Base-by-base conservation (phyloP, 2,113 vertebrate genomes). In the Myiopsitta monachus region DNA sequence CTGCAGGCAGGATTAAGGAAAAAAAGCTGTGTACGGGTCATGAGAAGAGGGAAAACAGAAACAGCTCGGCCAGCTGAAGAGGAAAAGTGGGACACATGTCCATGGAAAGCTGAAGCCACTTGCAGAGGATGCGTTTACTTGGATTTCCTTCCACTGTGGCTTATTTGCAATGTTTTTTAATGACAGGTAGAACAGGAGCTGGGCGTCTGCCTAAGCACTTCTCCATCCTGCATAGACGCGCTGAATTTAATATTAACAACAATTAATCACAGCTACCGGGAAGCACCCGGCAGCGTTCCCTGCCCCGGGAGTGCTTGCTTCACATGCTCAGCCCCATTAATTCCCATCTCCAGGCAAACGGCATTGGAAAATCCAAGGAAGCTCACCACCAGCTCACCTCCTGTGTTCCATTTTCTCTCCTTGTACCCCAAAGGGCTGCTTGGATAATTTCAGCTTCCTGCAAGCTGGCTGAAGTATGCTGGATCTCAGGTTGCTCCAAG, bases 31-130 rank as follows among this genome's bases (percentile, higher is more conserved):
- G 1, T 80, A 15, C 2, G 3, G 38, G 74, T 87, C 78, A 68
- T 84, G 87, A 92, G 94, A 96, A 92, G 81, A 83, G 90, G 66
- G 84, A 93, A 92, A 81, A 84, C 51, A 92, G 80, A 74, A 92
- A 83, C 54, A 78, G 67, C 38, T 76, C 0, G 0, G 73, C 66
- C 81, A 74, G 69, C n/a, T 3, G 2, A 67, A 91, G 78, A 94
- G 87, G 95, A 95, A 96, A 85, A 0, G 62, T 52, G 85, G 51
- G 85, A 91, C 62, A 81, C 93, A 92, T 92, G 89, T 84, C 31
- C 2, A 0, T 89, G 88, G 62, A 94, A 90, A 82, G 84, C 84
- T 91, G 78, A 87, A 94, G 73, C 78, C 91, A 46, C 92, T 90
- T 75, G 36, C 19, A 91, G 70, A 95, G 87, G 76, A 91, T 86